phyloP scores from a whole-genome alignment of 2,113 vertebrate genomes.

The Albula goreensis region DNA sequence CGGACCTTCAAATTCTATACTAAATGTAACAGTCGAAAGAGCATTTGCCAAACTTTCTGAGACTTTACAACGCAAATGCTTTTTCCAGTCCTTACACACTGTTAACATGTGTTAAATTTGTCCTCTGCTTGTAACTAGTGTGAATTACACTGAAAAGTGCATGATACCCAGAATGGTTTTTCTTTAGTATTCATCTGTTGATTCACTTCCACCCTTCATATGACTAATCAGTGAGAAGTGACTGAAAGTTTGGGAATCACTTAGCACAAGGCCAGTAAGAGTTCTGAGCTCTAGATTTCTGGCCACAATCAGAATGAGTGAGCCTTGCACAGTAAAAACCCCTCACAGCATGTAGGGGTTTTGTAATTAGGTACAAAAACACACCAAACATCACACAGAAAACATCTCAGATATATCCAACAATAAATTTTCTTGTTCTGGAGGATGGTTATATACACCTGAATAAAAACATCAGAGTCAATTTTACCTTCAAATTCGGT shows the following conservation, averaged over 20 bases:
- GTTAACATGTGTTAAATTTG: background rate
- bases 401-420: background rate
- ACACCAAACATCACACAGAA: background rate
- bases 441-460: background rate
- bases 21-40: background rate
- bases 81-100: background rate
- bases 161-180: background rate
- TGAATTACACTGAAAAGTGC: background rate
- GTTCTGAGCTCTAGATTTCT: background rate
- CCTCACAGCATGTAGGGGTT: background rate
- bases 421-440: background rate
- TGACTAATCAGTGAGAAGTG: background rate
- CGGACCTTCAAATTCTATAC: background rate
- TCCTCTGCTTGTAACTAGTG: too few species aligned
- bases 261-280: background rate
- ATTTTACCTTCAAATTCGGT: background rate
- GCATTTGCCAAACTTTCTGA: background rate
- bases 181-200: background rate
- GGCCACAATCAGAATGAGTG: background rate
- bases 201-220: background rate
- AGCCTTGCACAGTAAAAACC: background rate
- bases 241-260: background rate
- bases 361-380: background rate
- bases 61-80: background rate
- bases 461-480: background rate